Evolutionary conservation across 2,797 vertebrate genomes (phyloP).

Genomic region (Ceyx erithaca): DNA sequence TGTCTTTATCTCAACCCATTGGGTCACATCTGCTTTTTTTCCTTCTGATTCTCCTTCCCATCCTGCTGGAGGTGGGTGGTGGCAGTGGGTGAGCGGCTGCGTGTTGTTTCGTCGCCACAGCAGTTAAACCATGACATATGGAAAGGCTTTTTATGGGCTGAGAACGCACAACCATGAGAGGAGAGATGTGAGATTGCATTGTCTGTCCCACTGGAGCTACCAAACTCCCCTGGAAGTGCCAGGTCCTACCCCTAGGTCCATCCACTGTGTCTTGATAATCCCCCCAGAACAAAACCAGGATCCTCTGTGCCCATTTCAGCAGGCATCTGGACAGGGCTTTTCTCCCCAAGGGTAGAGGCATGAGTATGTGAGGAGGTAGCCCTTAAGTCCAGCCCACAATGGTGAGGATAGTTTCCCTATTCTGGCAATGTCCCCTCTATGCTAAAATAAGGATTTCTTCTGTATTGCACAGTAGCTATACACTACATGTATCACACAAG

Average conservation of each 20-base stretch:
- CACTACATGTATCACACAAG: neutral
- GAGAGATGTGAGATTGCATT: neutral
- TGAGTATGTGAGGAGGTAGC: neutral
- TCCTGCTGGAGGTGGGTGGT: too few relatives aligned
- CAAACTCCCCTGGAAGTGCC: neutral
- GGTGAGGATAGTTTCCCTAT: neutral
- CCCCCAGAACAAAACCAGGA: neutral
- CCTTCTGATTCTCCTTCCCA: too few relatives aligned
- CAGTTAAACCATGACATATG: too few relatives aligned
- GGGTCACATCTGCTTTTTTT: too few relatives aligned
- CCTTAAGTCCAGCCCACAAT: fast-evolving
- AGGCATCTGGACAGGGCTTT: neutral
- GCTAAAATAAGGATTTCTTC: neutral
- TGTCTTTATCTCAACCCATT: too few relatives aligned
- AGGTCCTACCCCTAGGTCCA: neutral
- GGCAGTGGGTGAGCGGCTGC: too few relatives aligned
- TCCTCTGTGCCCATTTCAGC: neutral
- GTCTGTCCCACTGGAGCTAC: neutral
- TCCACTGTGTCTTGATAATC: fast-evolving
- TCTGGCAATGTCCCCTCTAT: neutral
- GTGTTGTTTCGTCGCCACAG: too few relatives aligned
- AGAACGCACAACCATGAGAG: neutral
- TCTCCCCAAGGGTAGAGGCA: neutral
- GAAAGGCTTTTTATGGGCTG: fast-evolving
- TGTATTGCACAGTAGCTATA: neutral